A percentile compares a stretch with the other conserved stretches of the same genome.
phyloP scores from a whole-genome alignment of 1,140 invertebrate species.

The Brachionus asplanchnoidis region DNA sequence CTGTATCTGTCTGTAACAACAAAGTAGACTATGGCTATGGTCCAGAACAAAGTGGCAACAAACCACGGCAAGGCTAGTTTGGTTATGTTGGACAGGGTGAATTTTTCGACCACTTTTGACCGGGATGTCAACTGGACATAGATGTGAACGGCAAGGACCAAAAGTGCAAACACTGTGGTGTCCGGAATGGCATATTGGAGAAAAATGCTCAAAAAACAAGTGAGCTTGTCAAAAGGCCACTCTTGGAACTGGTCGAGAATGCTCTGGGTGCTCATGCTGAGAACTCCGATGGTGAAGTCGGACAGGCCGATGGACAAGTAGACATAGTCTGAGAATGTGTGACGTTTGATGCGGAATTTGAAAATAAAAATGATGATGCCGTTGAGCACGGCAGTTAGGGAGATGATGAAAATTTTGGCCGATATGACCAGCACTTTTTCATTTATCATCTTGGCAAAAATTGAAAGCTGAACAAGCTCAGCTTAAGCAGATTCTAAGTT shows the following conservation, averaged over 20 bases:
- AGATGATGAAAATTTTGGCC: neutral
- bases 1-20: neutral
- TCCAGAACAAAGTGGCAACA: neutral
- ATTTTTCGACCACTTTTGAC: neutral
- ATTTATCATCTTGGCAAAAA: neutral
- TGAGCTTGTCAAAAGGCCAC: conserved; percentile 19
- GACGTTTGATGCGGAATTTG: neutral
- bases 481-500: neutral
- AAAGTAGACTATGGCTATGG: neutral
- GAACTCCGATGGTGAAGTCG: conserved; percentile 15
- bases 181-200: conserved; percentile 39
- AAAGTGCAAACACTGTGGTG: conserved; percentile 4
- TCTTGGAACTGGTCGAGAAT: conserved; percentile 11
- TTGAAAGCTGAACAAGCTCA: neutral
- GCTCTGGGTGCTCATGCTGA: conserved; percentile 32
- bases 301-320: conserved; percentile 24
- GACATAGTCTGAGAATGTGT: conserved; percentile 9
- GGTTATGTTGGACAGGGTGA: neutral
- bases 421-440: neutral
- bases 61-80: conserved; percentile 30
- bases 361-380: neutral
- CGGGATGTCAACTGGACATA: conserved; percentile 5
- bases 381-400: neutral
- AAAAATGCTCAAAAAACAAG: conserved; percentile 30
- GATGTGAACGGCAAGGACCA: conserved; percentile 15